A percentile compares a stretch with the other conserved stretches of the same genome.
These are phyloP conservation scores for Nematolebias whitei DNA, from an alignment of 2,113 vertebrate genomes.

Conservation along the genomic window DNA sequence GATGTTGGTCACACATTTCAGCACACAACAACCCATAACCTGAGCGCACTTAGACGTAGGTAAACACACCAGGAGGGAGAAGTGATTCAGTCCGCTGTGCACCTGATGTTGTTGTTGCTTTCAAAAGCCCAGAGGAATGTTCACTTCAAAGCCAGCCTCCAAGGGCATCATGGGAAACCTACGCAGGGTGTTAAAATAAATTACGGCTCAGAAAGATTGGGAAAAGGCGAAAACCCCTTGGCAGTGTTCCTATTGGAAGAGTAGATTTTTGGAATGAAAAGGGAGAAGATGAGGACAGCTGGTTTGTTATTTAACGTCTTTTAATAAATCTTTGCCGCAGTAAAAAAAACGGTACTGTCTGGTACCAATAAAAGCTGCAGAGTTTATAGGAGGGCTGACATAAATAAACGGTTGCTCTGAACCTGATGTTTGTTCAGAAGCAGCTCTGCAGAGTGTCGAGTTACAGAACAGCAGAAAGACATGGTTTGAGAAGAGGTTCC, in stretches of 20 bases:
- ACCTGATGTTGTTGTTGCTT: constrained; percentile 39
- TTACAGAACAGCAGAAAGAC: background rate
- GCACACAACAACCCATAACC: background rate
- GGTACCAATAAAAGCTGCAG: background rate
- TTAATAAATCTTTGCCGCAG: background rate
- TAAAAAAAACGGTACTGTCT: background rate
- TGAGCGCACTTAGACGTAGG: constrained; percentile 2
- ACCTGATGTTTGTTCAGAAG: background rate
- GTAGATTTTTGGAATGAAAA: background rate
- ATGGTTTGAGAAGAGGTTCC: background rate
- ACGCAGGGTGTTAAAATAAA: constrained; percentile 10
- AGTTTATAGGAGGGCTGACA: background rate
- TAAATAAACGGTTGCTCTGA: background rate
- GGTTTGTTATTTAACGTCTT: constrained; percentile 8
- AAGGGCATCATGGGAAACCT: constrained; percentile 46
- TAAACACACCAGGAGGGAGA: background rate
- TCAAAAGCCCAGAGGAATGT: constrained; percentile 42
- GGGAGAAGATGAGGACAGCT: background rate
- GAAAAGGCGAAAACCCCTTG: background rate
- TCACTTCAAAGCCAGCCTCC: constrained; percentile 59
- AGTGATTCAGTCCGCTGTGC: constrained; percentile 23
- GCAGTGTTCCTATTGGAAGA: constrained; percentile 3
- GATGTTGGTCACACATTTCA: constrained; percentile 18
- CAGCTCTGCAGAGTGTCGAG: background rate
- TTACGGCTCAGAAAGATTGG: constrained; percentile 14